Evolutionary conservation across 1,140 invertebrate species (phyloP).

Genomic region (Cryptotermes secundus): DNA sequence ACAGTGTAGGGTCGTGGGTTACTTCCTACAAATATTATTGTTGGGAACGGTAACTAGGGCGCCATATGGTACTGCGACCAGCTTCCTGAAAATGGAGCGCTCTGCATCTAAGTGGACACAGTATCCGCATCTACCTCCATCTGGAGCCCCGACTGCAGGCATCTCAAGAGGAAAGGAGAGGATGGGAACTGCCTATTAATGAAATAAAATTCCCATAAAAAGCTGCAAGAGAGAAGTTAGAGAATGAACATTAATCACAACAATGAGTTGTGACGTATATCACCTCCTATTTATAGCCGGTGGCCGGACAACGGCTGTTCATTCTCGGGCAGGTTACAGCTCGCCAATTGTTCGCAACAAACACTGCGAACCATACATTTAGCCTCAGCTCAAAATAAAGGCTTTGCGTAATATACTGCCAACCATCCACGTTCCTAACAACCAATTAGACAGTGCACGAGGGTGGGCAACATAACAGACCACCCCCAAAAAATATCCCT

Average conservation of each 20-base stretch:
- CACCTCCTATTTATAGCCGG: background rate
- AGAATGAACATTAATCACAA: constrained; percentile 12
- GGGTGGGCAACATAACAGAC: background rate
- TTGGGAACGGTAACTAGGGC: too few relatives aligned
- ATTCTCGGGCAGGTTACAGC: background rate
- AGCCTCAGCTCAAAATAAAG: background rate
- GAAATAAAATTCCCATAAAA: background rate
- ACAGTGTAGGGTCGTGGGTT: too few relatives aligned
- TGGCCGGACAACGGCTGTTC: background rate
- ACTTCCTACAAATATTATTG: too few relatives aligned
- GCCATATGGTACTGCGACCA: too few relatives aligned
- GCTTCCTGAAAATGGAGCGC: too few relatives aligned
- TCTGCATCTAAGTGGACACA: too few relatives aligned
- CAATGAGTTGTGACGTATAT: background rate
- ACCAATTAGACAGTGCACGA: background rate
- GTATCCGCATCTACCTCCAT: too few relatives aligned
- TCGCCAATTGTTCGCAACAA: background rate
- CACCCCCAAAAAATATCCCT: background rate
- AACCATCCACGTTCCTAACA: background rate
- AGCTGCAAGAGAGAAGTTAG: background rate
- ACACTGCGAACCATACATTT: background rate
- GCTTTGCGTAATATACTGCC: background rate
- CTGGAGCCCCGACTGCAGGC: too few relatives aligned
- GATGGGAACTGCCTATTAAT: background rate
- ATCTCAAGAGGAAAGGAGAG: background rate